A percentile compares a stretch with the other conserved stretches of the same genome.
These are phyloP conservation scores for Archips xylosteana DNA, from an alignment of 2,888 invertebrate genomes.

Conservation along the genomic window DNA sequence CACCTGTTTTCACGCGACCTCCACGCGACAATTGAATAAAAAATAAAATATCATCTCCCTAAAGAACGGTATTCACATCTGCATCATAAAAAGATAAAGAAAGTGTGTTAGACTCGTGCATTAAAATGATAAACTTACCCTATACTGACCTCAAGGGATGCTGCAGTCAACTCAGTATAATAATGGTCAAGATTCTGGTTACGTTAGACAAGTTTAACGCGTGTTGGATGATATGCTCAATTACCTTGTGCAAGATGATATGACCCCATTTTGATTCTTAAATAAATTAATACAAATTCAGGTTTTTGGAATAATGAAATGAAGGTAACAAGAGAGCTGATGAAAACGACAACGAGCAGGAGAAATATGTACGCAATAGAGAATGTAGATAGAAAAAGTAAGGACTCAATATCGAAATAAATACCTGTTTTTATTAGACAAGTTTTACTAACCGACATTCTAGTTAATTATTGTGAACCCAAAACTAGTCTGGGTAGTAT, in stretches of 20 bases:
- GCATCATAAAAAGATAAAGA: constrained; percentile 44
- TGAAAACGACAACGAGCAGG: neutral
- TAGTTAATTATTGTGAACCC: neutral
- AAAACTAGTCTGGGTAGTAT: constrained; percentile 5
- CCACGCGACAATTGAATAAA: constrained; percentile 28
- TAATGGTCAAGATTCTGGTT: constrained; percentile 15
- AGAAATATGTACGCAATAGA: neutral
- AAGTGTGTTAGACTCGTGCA: constrained; percentile 58
- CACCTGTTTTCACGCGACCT: constrained; percentile 26
- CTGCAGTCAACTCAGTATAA: constrained; percentile 52
- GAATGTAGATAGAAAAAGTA: neutral
- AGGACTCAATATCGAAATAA: no score
- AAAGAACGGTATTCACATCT: constrained; percentile 35
- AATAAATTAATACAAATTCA: neutral
- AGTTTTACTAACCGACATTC: neutral
- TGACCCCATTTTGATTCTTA: neutral
- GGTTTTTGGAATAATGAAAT: neutral
- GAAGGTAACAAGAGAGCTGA: neutral
- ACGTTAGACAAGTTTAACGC: constrained; percentile 19
- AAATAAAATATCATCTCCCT: constrained; percentile 40
- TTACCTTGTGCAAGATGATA: neutral
- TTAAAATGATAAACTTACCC: constrained; percentile 54
- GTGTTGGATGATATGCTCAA: constrained; percentile 5
- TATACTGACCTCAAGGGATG: constrained; percentile 57
- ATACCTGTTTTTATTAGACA: no score